These are phyloP conservation scores for Archocentrus centrarchus DNA, from an alignment of 2,113 vertebrate species.

Conservation along the genomic window DNA sequence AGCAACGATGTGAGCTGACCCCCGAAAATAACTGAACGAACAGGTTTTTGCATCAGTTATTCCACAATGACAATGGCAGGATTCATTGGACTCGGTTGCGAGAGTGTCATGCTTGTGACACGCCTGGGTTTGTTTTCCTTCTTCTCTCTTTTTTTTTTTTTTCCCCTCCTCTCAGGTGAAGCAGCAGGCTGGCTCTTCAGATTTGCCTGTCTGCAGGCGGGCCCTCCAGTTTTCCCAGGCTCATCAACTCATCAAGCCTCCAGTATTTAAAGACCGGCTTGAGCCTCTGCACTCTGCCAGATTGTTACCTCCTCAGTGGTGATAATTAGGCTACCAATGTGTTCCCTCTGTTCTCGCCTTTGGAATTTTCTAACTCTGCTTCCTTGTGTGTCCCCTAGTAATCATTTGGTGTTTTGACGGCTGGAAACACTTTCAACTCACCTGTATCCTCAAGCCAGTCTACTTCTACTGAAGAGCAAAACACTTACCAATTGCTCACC, in stretches of 20 bases:
- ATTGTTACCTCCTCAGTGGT: neutral
- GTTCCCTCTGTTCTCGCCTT: neutral
- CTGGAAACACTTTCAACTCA: neutral
- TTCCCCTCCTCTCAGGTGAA: neutral
- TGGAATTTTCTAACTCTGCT: neutral
- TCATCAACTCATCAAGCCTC: neutral
- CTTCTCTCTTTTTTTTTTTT: neutral
- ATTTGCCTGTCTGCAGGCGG: neutral
- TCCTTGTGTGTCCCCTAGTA: neutral
- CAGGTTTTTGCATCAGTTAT: neutral
- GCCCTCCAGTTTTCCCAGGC: neutral
- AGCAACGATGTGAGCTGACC: neutral
- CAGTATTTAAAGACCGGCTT: neutral
- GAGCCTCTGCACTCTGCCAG: neutral
- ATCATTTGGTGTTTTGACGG: neutral
- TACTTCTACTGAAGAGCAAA: neutral
- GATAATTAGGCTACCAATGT: neutral
- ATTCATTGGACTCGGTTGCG: neutral
- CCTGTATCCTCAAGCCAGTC: neutral
- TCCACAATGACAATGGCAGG: neutral
- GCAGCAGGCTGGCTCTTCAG: neutral
- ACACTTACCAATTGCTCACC: neutral
- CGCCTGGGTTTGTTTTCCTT: neutral
- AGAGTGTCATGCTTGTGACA: neutral
- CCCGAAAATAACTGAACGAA: neutral